These are phyloP conservation scores for Heliocidaris erythrogramma DNA, from an alignment of 35 echinoderm and acorn worm genomes.

Conservation along the genomic window DNA sequence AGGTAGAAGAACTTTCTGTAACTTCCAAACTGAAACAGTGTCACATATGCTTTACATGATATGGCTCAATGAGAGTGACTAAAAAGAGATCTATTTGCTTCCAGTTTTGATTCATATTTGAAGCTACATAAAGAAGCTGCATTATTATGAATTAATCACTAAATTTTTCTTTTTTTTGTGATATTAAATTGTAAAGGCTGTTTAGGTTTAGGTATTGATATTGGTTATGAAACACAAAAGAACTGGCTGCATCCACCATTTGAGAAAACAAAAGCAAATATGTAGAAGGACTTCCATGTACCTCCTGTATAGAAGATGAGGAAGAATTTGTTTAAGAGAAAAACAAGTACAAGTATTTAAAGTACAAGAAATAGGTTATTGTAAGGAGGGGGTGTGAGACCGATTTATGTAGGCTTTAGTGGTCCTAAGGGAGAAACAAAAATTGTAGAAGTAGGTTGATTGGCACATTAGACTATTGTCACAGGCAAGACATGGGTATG, in stretches of 20 bases:
- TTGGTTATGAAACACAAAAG: no score
- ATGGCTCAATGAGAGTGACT: neutral
- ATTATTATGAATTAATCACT: neutral
- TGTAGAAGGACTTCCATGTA: neutral
- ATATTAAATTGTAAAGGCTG: no score
- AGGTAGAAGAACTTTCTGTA: neutral
- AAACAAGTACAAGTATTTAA: constrained; percentile 13
- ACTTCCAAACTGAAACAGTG: neutral
- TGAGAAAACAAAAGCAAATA: neutral
- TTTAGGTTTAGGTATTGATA: no score
- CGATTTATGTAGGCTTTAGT: neutral
- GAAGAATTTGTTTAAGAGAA: neutral
- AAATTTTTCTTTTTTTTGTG: neutral
- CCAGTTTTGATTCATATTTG: neutral
- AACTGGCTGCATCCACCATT: no score
- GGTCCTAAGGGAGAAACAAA: neutral
- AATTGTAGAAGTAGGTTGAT: neutral
- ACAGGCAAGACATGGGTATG: neutral
- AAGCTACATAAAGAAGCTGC: neutral
- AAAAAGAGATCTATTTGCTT: neutral
- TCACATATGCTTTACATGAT: neutral
- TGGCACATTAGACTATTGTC: neutral
- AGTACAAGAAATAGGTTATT: neutral
- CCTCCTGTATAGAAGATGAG: no score
- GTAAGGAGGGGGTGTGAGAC: neutral